Base-by-base conservation (phyloP, 1,140 invertebrate genomes). In the Trichonephila clavata region DNA sequence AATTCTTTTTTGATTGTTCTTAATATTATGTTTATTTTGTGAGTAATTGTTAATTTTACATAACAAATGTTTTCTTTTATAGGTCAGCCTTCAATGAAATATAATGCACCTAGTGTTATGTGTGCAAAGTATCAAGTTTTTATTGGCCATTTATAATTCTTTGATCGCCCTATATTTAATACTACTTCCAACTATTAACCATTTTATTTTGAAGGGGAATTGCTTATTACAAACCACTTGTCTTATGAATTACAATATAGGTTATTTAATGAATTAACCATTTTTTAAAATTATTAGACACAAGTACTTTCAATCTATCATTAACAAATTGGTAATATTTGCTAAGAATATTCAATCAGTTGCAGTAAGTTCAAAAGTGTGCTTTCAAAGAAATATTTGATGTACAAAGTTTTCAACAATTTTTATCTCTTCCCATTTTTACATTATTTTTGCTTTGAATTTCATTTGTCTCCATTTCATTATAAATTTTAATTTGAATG, bases 61-160 rank as follows among this genome's bases (percentile, higher is more conserved):
- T 80, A 8, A 39, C 32, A 39, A 32, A 14, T 84, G 8, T 8
- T 57, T 59, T 71, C 1, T 71, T 39, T 90, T 94, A n/a, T 71
- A 89, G 88, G 68, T 71, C 8, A 43, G 65, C 59, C 80, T 21
- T 43, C 16, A 7, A 24, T 68, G 32, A 71, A 86, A 59, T 63
- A 21, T 65, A 65, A 88, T 80, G 92, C 84, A 87, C 59, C 20
- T 32, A 68, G 83, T 27, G 39, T 86, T 86, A 50, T 50, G 50
- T 50, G 50, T 50, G 50, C 71, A 68, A 71, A 57, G 39, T 39
- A 16, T 71, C 60, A 61, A 27, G 24, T 88, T 93, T 87, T 24
- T 87, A 50, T 94, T 86, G 93, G 93, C 86, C 93, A 94, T 94
- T 94, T 90, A 86, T 90, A 86, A 80, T 94, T 94, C 93, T 94